phyloP scores from a whole-genome alignment of 2,888 invertebrate genomes.

The Falcaria lacertinaria region DNA sequence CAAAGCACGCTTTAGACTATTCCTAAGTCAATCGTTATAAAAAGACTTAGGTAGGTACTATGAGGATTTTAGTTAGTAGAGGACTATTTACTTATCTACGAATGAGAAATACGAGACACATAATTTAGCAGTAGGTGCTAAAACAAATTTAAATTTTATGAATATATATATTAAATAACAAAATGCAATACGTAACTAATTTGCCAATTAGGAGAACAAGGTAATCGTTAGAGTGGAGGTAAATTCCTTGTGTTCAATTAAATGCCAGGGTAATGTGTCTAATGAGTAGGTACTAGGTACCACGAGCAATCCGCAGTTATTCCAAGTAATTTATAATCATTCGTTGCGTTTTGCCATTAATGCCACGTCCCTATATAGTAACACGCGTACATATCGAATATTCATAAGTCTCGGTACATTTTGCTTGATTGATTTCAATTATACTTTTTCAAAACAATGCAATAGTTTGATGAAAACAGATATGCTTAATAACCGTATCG shows the following conservation, averaged over 20 bases:
- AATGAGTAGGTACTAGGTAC: slow-evolving; percentile 66
- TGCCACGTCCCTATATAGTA: slow-evolving; percentile 43
- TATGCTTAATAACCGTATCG: background rate
- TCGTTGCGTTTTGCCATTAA: slow-evolving; percentile 66
- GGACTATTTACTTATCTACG: too few species aligned
- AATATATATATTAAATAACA: background rate
- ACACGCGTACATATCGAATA: slow-evolving; percentile 33
- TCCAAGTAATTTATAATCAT: slow-evolving; percentile 67
- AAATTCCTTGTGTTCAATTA: slow-evolving; percentile 53
- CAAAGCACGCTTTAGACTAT: too few species aligned
- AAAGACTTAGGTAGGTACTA: too few species aligned
- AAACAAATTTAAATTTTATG: too few species aligned
- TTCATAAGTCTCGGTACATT: slow-evolving; percentile 36
- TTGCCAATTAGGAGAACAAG: background rate
- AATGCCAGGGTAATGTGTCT: slow-evolving; percentile 67
- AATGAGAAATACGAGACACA: too few species aligned
- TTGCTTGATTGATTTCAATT: slow-evolving; percentile 20
- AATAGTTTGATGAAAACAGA: background rate
- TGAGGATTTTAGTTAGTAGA: too few species aligned
- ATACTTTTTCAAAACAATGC: slow-evolving; percentile 10
- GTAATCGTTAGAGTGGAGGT: slow-evolving; percentile 5
- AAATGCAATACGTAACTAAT: background rate
- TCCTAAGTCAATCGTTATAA: too few species aligned
- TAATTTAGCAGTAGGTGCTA: too few species aligned
- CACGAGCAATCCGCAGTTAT: slow-evolving; percentile 52